Conservation (phyloP, 2,888 invertebrate species). For the Tinea semifulvella region DNA sequence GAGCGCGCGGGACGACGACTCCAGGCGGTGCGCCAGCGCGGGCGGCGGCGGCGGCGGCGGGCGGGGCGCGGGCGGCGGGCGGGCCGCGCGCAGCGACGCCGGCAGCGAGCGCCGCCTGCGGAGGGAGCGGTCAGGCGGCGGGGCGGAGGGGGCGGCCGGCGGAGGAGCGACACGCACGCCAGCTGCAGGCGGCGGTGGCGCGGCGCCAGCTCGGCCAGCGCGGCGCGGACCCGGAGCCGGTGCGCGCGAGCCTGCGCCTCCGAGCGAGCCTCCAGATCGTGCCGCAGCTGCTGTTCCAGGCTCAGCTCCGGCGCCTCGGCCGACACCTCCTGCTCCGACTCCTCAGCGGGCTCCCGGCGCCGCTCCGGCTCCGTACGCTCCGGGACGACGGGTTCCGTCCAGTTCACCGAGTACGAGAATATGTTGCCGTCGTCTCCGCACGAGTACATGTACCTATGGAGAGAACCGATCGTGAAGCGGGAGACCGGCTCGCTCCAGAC, state of each 20-base stretch:
- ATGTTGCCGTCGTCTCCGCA: slow-evolving; percentile 81
- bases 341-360: slow-evolving; percentile 21
- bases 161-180: slow-evolving; percentile 42
- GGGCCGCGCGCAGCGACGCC: not conserved
- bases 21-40: slow-evolving; percentile 74
- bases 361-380: slow-evolving; percentile 27
- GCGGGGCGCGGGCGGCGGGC: not conserved
- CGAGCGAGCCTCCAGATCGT: slow-evolving; percentile 71
- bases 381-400: slow-evolving; percentile 37
- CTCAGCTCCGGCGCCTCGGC: slow-evolving; percentile 50
- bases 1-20: slow-evolving; percentile 71
- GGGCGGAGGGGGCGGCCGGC: not conserved
- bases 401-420: slow-evolving; percentile 72
- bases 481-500: not conserved
- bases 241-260: slow-evolving; percentile 70
- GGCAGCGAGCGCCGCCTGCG: not conserved
- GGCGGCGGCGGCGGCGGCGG: slow-evolving; percentile 62
- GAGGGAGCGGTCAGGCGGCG: not conserved
- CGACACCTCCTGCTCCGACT: slow-evolving; percentile 20
- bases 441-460: slow-evolving; percentile 55
- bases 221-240: slow-evolving; percentile 65
- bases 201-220: slow-evolving; percentile 62
- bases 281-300: slow-evolving; percentile 74
- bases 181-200: slow-evolving; percentile 66
- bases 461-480: not conserved